phyloP scores from a whole-genome alignment of 2,888 invertebrate genomes.

The Ligdia adustata region DNA sequence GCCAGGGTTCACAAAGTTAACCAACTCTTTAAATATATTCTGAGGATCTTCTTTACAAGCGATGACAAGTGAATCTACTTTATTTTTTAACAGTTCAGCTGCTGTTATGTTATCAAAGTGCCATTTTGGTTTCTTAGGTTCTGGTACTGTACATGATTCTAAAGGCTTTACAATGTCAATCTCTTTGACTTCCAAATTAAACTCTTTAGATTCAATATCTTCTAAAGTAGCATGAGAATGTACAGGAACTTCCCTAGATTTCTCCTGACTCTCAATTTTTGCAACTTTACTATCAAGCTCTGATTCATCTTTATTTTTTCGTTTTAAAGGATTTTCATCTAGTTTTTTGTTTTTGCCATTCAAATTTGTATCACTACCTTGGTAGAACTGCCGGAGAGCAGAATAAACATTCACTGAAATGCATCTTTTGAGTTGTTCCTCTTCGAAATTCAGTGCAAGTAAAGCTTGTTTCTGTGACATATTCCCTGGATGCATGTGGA shows the following conservation, averaged over 20 bases:
- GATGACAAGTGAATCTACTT: constrained; percentile 91
- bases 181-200: constrained; percentile 21
- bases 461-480: constrained; percentile 91
- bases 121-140: constrained; percentile 86
- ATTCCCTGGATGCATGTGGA: constrained; percentile 92
- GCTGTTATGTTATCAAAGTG: constrained; percentile 88
- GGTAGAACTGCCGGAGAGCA: constrained; percentile 87
- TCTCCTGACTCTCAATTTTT: constrained; percentile 44
- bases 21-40: constrained; percentile 89
- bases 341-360: constrained; percentile 36
- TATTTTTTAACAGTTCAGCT: constrained; percentile 83
- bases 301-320: constrained; percentile 51
- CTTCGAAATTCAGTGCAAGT: constrained; percentile 90
- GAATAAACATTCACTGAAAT: constrained; percentile 91
- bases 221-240: too few relatives aligned
- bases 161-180: constrained; percentile 17
- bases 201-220: too few relatives aligned
- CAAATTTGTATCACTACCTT: constrained; percentile 75
- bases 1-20: constrained; percentile 91
- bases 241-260: constrained; percentile 10
- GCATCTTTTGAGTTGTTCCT: constrained; percentile 88
- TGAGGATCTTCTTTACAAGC: constrained; percentile 94
- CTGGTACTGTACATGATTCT: constrained; percentile 37
- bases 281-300: constrained; percentile 56
- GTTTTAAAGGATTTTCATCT: constrained; percentile 52